Percentiles rank a stretch among this genome's conserved stretches.
These are phyloP conservation scores for Neoscelio sp. DNA, from an alignment of 2,888 invertebrate genomes.

Conservation along the genomic window DNA sequence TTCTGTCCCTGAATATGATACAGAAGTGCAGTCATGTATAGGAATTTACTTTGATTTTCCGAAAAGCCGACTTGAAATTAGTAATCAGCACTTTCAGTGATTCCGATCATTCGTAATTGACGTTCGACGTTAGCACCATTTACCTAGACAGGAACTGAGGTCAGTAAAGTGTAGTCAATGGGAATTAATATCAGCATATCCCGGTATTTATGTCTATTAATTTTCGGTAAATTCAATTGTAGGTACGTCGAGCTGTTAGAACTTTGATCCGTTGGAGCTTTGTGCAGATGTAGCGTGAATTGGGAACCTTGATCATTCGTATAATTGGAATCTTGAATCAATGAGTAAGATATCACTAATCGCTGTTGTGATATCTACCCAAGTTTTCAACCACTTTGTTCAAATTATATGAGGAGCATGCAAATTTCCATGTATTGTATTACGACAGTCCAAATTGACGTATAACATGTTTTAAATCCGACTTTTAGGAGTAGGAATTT, in stretches of 20 bases:
- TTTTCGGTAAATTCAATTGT: conserved; percentile 44
- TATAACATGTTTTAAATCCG: no score
- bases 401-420: no score
- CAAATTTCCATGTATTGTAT: no score
- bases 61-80: no score
- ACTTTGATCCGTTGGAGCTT: conserved; percentile 20
- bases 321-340: background rate
- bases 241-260: conserved; percentile 32
- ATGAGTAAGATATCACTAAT: background rate
- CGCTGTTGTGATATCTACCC: conserved; percentile 3
- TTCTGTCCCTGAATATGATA: conserved; percentile 1
- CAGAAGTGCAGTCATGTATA: no score
- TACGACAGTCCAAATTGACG: no score
- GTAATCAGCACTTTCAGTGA: background rate
- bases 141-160: background rate
- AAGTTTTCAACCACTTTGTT: no score
- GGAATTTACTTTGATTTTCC: no score
- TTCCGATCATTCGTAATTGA: conserved; percentile 21
- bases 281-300: conserved; percentile 14
- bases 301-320: conserved; percentile 4
- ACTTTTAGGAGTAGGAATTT: no score
- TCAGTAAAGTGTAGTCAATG: background rate
- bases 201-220: conserved; percentile 27
- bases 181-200: conserved; percentile 19
- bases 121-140: conserved; percentile 4